Base-by-base conservation (phyloP, 2,888 invertebrate species). In the Diadegma fenestrale region DNA sequence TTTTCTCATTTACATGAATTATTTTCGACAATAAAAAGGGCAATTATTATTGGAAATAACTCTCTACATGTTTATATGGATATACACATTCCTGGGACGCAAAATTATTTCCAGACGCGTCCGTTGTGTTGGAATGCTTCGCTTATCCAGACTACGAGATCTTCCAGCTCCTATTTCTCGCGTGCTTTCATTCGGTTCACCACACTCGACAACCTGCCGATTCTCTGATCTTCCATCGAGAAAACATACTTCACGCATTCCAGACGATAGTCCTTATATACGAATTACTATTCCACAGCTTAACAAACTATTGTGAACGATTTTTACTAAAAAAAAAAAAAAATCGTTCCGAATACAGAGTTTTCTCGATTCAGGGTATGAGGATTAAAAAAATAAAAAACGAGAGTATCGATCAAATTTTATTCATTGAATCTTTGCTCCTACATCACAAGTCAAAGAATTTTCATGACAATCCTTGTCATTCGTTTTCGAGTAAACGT, bases 51-150 rank as follows among this genome's bases (percentile, higher is more conserved):
- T 22, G 14, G 14, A 58, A 26, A 58, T 58, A 58, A 26, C 58
- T 58, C 1, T 58, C 26, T 5, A 51, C 68, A 12, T 33, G 22
- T 75, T 19, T 43, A 26, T 61, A 63, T 63, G 41, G 43, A 45
- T 37, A 41, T 19, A 51, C 19, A 72, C 22, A 64, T 72, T 72
- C 19, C 33, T 54, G 19, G 73, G 73, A 80, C 37, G 73, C 58
- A 73, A 80, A 75, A 80, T 75, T 45, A 80, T 75, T 80, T 75
- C 73, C 80, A 73, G 71, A 72, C 73, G 66, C 73, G 80, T 80
- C 73, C 80, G 73, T 75, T 80, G 30, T 73, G 73, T 80, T 68
- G 80, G 73, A 80, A 80, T 80, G 73, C 58, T 14, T 61, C 45
- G 75, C 73, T 80, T 80, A 75, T 75, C 72, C 73, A 43, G 58